phyloP scores from a whole-genome alignment of 2,797 vertebrate species.

The Propithecus deckenii region DNA sequence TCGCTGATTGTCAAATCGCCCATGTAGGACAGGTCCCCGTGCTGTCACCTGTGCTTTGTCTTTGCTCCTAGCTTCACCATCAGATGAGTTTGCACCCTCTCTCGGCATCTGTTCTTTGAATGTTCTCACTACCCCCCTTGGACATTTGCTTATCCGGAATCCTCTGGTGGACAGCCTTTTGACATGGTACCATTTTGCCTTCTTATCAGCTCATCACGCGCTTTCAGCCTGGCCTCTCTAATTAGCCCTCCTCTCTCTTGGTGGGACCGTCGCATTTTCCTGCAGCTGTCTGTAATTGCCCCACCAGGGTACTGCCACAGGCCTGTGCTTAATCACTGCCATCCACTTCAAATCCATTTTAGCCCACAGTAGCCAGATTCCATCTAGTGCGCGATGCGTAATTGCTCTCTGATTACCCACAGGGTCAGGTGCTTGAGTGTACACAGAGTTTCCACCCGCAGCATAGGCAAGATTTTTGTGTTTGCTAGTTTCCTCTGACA shows the following conservation, averaged over 20 bases:
- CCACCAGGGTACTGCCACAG: not conserved
- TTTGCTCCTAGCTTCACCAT: not conserved
- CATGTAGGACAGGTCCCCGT: not conserved
- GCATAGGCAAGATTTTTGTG: not conserved
- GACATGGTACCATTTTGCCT: not conserved
- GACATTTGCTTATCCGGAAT: not conserved
- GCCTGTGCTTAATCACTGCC: conserved; percentile 21
- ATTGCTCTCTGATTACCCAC: conserved; percentile 42
- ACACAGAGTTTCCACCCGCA: not conserved
- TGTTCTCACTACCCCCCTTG: too few relatives aligned
- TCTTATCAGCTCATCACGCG: not conserved
- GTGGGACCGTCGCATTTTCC: not conserved
- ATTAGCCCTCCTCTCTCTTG: conserved; percentile 15
- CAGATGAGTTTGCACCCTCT: not conserved
- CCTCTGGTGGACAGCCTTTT: not conserved
- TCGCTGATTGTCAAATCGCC: not conserved
- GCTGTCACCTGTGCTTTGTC: not conserved
- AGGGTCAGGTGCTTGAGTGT: not conserved
- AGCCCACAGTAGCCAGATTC: conserved; percentile 14
- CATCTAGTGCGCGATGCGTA: not conserved
- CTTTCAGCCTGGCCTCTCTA: not conserved
- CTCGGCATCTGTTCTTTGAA: not conserved
- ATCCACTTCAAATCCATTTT: conserved; percentile 59
- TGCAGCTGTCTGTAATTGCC: not conserved
- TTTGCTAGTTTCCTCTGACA: not conserved